Percentiles rank a stretch among this genome's conserved stretches.
Conservation (phyloP, 2,113 vertebrate genomes). For the Scomber colias region DNA sequence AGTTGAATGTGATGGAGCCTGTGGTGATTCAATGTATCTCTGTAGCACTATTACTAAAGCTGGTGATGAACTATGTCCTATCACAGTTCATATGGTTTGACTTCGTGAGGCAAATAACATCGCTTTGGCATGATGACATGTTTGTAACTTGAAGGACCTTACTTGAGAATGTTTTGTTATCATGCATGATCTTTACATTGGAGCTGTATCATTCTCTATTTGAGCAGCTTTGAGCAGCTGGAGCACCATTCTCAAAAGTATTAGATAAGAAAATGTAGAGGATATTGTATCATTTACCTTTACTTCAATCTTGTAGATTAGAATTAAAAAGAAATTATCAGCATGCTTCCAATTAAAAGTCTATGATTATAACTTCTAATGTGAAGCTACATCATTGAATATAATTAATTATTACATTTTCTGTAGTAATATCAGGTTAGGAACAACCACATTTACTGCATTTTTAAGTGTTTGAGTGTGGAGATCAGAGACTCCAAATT, state of each 20-base stretch:
- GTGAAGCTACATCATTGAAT: too few species aligned
- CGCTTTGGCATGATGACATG: slow-evolving; percentile 6
- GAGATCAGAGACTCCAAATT: slow-evolving; percentile 10
- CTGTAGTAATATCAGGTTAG: background rate
- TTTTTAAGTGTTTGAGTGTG: background rate
- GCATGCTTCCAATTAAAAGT: background rate
- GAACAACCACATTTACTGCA: background rate
- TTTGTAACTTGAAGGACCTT: slow-evolving; percentile 5
- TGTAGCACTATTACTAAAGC: slow-evolving; percentile 28
- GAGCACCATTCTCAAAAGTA: background rate
- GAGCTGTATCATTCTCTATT: slow-evolving; percentile 10
- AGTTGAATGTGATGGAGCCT: slow-evolving; percentile 6
- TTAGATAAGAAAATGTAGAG: background rate
- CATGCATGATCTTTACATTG: slow-evolving; percentile 3
- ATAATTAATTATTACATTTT: too few species aligned
- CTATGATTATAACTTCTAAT: too few species aligned
- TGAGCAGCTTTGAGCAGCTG: background rate
- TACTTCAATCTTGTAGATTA: background rate
- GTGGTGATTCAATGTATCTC: slow-evolving; percentile 9
- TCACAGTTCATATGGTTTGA: slow-evolving; percentile 17
- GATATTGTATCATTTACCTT: background rate
- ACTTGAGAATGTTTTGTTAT: background rate
- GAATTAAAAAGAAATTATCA: background rate
- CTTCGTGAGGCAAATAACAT: slow-evolving; percentile 6
- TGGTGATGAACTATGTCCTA: background rate